Base-by-base conservation (phyloP, 1,140 invertebrate species). In the Mizuhopecten yessoensis region DNA sequence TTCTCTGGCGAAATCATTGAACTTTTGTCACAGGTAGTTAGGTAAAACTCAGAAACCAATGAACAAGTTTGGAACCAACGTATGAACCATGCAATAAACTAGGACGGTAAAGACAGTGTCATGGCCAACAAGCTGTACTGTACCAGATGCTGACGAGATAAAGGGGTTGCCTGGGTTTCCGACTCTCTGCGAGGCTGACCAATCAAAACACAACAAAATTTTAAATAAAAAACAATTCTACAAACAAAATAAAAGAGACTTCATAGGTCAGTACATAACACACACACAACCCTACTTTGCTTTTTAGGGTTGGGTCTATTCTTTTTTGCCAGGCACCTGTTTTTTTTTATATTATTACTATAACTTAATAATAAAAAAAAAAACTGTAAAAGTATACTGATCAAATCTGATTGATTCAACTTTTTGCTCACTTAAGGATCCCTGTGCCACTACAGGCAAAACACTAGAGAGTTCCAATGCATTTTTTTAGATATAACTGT, bases 161-260 rank as follows among this genome's bases (percentile, higher is more conserved):
- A 92, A 92, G 20, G 92, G 92, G 36, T 92, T 92, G 7, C 92
- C 92, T 33, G 88, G 88, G 45, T 89, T 92, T 86, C 92, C 92
- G 86, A 89, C 34, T 42, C 36, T 34, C 57, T 34, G 34, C 13
- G 34, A 86, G 29, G 34, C 86, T 36, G 33, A 36, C 42, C 29
- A 42, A 57, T 86, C 49, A 34, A 86, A 39, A 86, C 29, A 90
- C 34, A 36, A 86, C 36, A 90, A 23, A 86, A 86, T 29, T 36
- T 33, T 33, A 86, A 34, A 34, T 39, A 33, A 90, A 42, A 34
- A 34, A 29, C n/a, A 7, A 39, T 39, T 39, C 36, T 39, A 39
- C 36, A 39, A 13, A 39, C 36, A 86, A 86, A 86, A 86, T 86
- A 23, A 39, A 87, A 42, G 20, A 23, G 36, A 90, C 34, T 86